These are phyloP conservation scores for Sitophilus oryzae DNA, from an alignment of 1,140 invertebrate genomes.

Conservation along the genomic window DNA sequence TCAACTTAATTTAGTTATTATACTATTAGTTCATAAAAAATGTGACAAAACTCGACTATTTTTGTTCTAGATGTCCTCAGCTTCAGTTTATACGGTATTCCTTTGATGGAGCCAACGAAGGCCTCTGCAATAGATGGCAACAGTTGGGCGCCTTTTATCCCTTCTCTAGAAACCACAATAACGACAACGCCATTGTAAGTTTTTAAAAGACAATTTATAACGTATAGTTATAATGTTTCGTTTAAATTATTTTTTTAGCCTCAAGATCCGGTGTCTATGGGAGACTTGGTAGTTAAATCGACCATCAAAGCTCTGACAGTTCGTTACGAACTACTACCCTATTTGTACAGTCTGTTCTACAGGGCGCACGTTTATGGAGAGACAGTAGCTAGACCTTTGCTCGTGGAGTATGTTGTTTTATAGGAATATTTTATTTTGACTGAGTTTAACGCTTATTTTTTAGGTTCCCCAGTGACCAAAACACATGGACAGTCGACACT, in stretches of 20 bases:
- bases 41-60: no score
- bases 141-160: constrained; percentile 83
- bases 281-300: constrained; percentile 58
- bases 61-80: constrained; percentile 69
- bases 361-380: constrained; percentile 62
- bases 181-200: constrained; percentile 62
- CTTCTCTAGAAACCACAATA: constrained; percentile 82
- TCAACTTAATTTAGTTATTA: no score
- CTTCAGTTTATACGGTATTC: constrained; percentile 79
- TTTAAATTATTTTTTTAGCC: no score
- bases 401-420: constrained; percentile 62
- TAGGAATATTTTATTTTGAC: not conserved
- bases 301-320: constrained; percentile 56
- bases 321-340: constrained; percentile 72
- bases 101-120: constrained; percentile 74
- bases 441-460: not conserved
- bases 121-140: constrained; percentile 74
- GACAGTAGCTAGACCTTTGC: constrained; percentile 71
- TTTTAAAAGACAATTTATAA: no score
- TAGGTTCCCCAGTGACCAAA: constrained; percentile 61
- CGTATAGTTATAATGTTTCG: no score
- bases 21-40: no score
- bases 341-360: constrained; percentile 77
- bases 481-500: constrained; percentile 65
- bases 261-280: constrained; percentile 72